A percentile compares a stretch with the other conserved stretches of the same genome.
phyloP scores from a whole-genome alignment of 2,113 vertebrate species.

The Hemiscyllium ocellatum region DNA sequence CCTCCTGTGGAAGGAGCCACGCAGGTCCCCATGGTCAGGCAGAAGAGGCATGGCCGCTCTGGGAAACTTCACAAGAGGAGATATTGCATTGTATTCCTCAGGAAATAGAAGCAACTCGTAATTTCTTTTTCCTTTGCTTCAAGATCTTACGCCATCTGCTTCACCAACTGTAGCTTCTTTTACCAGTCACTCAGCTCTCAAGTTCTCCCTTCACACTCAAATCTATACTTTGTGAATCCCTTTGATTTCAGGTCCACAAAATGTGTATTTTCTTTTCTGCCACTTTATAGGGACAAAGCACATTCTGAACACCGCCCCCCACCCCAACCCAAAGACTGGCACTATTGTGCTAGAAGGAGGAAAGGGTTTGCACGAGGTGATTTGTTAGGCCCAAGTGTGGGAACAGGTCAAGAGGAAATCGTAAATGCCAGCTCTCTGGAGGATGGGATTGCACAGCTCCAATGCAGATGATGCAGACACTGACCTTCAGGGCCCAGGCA shows the following conservation, averaged over 20 bases:
- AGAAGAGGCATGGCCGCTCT: not conserved
- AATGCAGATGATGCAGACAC: not conserved
- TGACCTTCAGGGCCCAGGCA: not conserved
- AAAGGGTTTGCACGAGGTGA: not conserved
- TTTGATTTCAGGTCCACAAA: not conserved
- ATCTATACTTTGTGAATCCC: not conserved
- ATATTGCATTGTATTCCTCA: not conserved
- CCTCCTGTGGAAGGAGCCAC: not conserved
- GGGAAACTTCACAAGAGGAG: not conserved
- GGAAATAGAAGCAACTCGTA: not conserved
- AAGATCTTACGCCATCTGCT: not conserved
- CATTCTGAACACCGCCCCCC: too few species aligned
- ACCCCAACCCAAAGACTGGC: not conserved
- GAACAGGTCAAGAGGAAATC: not conserved
- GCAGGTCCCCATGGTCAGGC: not conserved
- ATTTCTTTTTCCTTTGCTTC: not conserved
- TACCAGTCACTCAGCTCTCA: not conserved
- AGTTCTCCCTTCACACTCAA: not conserved
- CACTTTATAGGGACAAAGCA: not conserved
- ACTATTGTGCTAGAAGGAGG: not conserved
- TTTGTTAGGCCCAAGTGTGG: not conserved
- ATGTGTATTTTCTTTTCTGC: not conserved
- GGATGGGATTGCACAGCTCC: not conserved
- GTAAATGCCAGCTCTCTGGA: not conserved
- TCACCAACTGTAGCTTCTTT: not conserved